phyloP scores from a whole-genome alignment of 2,888 invertebrate genomes.

The Myathropa florea region DNA sequence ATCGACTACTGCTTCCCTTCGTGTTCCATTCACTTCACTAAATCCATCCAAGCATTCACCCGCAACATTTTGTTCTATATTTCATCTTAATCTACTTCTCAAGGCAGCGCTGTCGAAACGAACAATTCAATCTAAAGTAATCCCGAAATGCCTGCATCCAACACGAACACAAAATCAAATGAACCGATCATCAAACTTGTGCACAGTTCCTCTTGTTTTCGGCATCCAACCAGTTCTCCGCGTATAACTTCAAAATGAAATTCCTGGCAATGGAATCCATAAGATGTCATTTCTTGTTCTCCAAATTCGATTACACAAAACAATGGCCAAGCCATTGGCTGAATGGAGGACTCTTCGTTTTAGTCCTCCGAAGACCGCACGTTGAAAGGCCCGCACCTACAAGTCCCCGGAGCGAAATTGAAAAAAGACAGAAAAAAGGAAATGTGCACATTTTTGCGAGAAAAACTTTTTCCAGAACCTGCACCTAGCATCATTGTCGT shows the following conservation, averaged over 20 bases:
- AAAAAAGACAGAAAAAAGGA: not conserved
- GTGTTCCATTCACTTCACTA: not conserved
- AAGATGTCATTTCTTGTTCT: conserved; percentile 34
- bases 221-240: not conserved
- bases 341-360: not conserved
- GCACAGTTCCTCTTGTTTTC: not conserved
- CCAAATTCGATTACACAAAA: conserved; percentile 47
- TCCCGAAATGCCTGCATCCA: not conserved
- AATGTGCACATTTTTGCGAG: not conserved
- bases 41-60: not conserved
- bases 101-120: not conserved
- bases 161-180: not conserved
- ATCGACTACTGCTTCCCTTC: not conserved
- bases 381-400: not conserved
- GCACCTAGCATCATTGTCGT: conserved; percentile 50
- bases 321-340: conserved; percentile 18
- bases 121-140: not conserved
- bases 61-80: not conserved
- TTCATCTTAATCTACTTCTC: not conserved
- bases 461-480: conserved; percentile 50
- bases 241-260: conserved; percentile 22
- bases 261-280: conserved; percentile 35
- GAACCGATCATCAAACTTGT: not conserved
- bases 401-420: not conserved
- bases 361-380: not conserved